Percentiles rank a stretch among this genome's conserved stretches.
These are phyloP conservation scores for Nilaparvata lugens DNA, from an alignment of 1,140 invertebrate species.

Conservation along the genomic window DNA sequence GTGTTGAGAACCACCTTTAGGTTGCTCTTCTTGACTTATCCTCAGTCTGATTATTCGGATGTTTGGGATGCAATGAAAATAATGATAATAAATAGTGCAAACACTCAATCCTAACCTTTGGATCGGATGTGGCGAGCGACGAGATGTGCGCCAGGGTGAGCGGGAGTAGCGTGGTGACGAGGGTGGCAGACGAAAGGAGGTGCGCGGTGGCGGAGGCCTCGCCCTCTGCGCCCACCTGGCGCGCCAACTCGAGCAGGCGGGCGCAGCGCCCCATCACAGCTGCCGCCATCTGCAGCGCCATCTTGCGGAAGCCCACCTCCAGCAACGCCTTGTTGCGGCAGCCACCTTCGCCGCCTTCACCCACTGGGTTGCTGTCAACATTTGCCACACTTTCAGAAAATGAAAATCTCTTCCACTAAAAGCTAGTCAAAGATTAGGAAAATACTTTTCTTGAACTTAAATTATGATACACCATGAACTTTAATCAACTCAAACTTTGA, in stretches of 20 bases:
- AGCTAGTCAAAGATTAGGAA: no score
- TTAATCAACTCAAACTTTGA: neutral
- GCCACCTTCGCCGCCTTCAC: no score
- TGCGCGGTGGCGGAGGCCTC: slow-evolving; percentile 36
- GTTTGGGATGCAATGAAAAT: no score
- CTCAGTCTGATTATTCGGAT: no score
- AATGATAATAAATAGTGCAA: no score
- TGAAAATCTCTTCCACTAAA: no score
- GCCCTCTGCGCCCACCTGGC: slow-evolving; percentile 51
- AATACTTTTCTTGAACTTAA: neutral
- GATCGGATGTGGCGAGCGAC: slow-evolving; percentile 69
- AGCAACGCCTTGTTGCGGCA: slow-evolving; percentile 48
- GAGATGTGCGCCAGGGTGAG: slow-evolving; percentile 71
- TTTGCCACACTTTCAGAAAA: no score
- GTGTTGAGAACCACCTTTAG: no score
- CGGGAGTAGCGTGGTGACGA: slow-evolving; percentile 67
- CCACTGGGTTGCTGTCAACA: slow-evolving; percentile 49
- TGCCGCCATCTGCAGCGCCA: slow-evolving; percentile 57
- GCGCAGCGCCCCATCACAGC: slow-evolving; percentile 63
- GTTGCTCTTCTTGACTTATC: no score
- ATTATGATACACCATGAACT: neutral
- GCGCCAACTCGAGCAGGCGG: slow-evolving; percentile 58
- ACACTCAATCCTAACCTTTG: slow-evolving; percentile 65
- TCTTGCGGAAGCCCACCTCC: slow-evolving; percentile 61
- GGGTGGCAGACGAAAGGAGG: slow-evolving; percentile 46